Base-by-base conservation (phyloP, 30 jellyfish, hydroid and myxozoan genomes). In the Hydractinia echinata region DNA sequence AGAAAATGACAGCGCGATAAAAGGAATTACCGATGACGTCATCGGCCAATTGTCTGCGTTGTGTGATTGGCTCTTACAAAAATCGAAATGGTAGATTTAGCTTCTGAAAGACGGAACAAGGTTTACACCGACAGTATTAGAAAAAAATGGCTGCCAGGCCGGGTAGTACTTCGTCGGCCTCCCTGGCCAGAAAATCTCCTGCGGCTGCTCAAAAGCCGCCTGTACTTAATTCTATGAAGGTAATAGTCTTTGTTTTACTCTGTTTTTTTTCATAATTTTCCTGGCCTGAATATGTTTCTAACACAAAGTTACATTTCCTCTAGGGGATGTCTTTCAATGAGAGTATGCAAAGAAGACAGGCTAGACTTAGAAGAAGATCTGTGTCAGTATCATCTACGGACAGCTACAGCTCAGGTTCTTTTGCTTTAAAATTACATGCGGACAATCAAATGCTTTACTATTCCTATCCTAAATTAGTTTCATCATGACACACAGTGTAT, bases 131-230 rank as follows among this genome's bases (percentile, higher is more conserved):
- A 64, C 74, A 64, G 51, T n/a, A n/a, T 64, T 64, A 44, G 6
- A 64, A 64, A 51, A 74, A 72, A 55, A 91, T 91, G 97, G 95
- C 98, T 86, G 79, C 96, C 67, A 85, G 92, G 70, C 91, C 95
- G 30, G 77, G 82, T 60, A 67, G 88, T 55, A 18, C 91, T n/a
- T 30, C 44, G 44, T 30, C 44, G 44, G 85, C 78, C 48, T 74
- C 91, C 16, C 58, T 83, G 52, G 98, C 96, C 16, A 77, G 96
- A 67, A 92, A 92, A 72, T 92, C 98, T 10, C 96, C 98, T 67
- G 98, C 98, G n/a, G 98, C 98, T 20, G 98, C 98, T 49, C 85
- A 91, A 21, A 92, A 82, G 87, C 98, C 98, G 14, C 98, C 98
- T 53, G 95, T 79, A 54, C 61, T 83, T 49, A 86, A 86, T 70